Evolutionary conservation across 2,797 vertebrate genomes (phyloP), one percentile per base, ranked within the genome.

Genomic region (Gymnopithys bicolor): DNA sequence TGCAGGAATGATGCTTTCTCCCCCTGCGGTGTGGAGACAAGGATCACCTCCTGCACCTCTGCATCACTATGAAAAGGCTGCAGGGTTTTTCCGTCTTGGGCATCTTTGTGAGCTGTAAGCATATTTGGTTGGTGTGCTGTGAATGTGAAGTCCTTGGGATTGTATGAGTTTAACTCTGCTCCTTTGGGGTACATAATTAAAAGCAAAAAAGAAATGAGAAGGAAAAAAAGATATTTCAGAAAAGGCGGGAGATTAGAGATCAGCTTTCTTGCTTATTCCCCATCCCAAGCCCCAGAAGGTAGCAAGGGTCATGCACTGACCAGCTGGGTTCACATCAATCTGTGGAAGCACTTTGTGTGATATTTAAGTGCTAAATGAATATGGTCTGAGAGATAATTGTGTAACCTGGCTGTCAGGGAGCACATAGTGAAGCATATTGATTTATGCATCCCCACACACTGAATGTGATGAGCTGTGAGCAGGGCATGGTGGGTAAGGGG

Each of bases 361-460:
- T 77, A 22, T 82, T 83, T 30, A 52, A 76, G 69, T 27, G 52
- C 59, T 63, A 49, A 82, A 87, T 87, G 39, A 93, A 39, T 60
- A 21, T 5, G 11, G 48, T 22, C 25, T 7, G 43, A 53, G 84
- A 69, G 60, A 15, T 49, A 51, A 84, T 18, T 24, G 71, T 85
- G 81, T 67, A 52, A 45, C 52, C 48, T 2, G 7, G 7, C 62
- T 41, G 81, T 12, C 71, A 32, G 59, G 77, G 90, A 73, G 25
- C 37, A 21, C 59, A 9, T 5, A 15, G 84, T 2, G 89, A 9
- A 55, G 75, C 0, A 0, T 16, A 56, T 63, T 70, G 95, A 87
- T 46, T 53, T 56, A 18, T 66, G 12, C 28, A 1, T 32, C 32
- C 3, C 0, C 9, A 10, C 0, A 0, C 3, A 10, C 30, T 4